Conservation (phyloP, 2,888 invertebrate species). For the Cecidostiba fungosa region DNA sequence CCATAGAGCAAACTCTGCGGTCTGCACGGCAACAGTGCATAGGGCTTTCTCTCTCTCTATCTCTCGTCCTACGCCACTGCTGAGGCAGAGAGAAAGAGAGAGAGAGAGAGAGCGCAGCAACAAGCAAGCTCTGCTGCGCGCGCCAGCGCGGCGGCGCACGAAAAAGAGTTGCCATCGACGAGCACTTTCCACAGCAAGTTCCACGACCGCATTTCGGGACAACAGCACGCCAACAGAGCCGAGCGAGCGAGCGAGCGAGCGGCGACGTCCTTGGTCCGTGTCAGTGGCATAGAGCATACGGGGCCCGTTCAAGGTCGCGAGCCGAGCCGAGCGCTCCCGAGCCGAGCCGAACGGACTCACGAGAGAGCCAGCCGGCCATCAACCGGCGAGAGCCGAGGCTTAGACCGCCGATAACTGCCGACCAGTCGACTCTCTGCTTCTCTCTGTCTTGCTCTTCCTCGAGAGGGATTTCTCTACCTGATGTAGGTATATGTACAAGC, state of each 20-base stretch:
- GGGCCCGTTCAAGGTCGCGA: conserved; percentile 80
- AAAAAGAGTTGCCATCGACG: conserved; percentile 73
- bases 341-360: conserved; percentile 66
- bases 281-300: conserved; percentile 80
- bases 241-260: conserved; percentile 40
- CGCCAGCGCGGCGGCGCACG: conserved; percentile 25
- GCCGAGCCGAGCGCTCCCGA: conserved; percentile 59
- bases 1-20: background rate
- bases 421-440: background rate
- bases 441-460: background rate
- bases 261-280: conserved; percentile 80
- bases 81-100: background rate
- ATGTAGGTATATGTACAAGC: background rate
- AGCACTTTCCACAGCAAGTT: conserved; percentile 78
- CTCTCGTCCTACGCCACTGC: conserved; percentile 48
- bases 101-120: background rate
- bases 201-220: conserved; percentile 79
- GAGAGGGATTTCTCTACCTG: background rate
- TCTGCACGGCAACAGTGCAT: background rate
- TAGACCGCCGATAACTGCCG: conserved; percentile 18
- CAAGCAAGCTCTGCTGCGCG: background rate
- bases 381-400: conserved; percentile 52
- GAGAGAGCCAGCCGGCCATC: conserved; percentile 14
- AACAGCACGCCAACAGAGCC: conserved; percentile 75
- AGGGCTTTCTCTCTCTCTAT: background rate